These are phyloP conservation scores for Cinara cedri DNA, from an alignment of 2,888 invertebrate species.

Conservation along the genomic window DNA sequence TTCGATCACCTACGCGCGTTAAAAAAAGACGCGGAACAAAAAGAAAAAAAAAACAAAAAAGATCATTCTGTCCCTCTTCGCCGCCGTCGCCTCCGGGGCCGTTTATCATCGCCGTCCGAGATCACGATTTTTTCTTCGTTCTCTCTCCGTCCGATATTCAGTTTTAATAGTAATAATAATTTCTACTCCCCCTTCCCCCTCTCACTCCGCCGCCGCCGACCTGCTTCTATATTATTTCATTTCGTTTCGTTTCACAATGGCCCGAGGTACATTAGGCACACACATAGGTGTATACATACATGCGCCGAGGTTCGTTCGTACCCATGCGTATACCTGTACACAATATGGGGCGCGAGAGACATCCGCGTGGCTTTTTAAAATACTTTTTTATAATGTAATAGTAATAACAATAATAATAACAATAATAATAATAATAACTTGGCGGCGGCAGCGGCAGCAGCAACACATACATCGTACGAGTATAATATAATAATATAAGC, in stretches of 20 bases:
- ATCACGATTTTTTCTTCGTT: slow-evolving; percentile 20
- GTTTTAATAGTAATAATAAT: slow-evolving; percentile 34
- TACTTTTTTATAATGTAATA: slow-evolving; percentile 46
- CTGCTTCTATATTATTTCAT: not conserved
- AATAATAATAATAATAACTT: slow-evolving; percentile 49
- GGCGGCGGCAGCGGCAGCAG: not conserved
- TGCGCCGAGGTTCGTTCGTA: no score
- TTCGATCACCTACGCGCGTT: slow-evolving; percentile 7
- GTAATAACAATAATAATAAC: slow-evolving; percentile 48
- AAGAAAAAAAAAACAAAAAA: not conserved
- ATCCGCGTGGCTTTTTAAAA: slow-evolving; percentile 34
- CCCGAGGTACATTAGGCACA: not conserved
- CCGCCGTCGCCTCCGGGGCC: not conserved
- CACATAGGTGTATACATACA: no score
- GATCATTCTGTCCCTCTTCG: not conserved
- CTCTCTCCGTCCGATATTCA: slow-evolving; percentile 6
- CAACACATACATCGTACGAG: no score
- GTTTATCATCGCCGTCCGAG: not conserved
- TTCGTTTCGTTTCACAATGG: not conserved
- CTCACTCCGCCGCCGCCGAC: not conserved
- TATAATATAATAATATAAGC: not conserved
- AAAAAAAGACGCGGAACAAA: not conserved
- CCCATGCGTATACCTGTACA: not conserved
- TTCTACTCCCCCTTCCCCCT: not conserved
- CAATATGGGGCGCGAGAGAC: not conserved